Evolutionary conservation across 2,113 vertebrate species (phyloP), one percentile per base, ranked within the genome.

Genomic region (Azemiops feae): DNA sequence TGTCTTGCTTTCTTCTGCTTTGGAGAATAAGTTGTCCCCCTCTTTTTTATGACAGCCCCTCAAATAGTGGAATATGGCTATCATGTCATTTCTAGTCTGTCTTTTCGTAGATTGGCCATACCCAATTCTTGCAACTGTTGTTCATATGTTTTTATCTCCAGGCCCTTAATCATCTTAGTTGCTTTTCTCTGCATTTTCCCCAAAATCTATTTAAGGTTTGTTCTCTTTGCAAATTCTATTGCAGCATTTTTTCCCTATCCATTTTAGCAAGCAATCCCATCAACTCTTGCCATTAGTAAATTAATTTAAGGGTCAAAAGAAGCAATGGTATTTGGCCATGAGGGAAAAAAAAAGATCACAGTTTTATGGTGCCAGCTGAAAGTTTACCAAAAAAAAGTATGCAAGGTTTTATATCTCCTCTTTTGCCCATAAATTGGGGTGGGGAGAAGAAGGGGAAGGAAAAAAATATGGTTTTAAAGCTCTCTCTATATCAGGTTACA

Each of bases 251-350:
- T 34, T 11, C n/a, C 11, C 9, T 69, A 4, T 87, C n/a, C 12
- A 25, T 64, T 6, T 85, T 87, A 58, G 12, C 30, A 74, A 89
- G 39, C 16, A 74, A 30, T 54, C 53, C 39, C 39, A 11, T 52
- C 39, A 60, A 11, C 25, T 45, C 7, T 57, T 22, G 14, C 39
- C 81, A 64, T 43, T 54, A 53, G n/a, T 14, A 10, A 60, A 34
- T 92, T 87, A 39, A 30, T 64, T 92, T n/a, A 39, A 89, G 94
- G 88, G 93, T 92, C 34, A 43, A 34, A 81, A 81, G 20, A 43
- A 81, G 74, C 74, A 81, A 43, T 43, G 34, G 74, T 43, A 20
- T 43, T 81, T 43, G 18, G 8, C 16, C 27, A 4, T 1, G 0
- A 50, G 18, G 10, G 14, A 7, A 1, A 34, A 30, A 30, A 55